Base-by-base conservation (phyloP, 2,113 vertebrate species). In the Synodontis membranacea region DNA sequence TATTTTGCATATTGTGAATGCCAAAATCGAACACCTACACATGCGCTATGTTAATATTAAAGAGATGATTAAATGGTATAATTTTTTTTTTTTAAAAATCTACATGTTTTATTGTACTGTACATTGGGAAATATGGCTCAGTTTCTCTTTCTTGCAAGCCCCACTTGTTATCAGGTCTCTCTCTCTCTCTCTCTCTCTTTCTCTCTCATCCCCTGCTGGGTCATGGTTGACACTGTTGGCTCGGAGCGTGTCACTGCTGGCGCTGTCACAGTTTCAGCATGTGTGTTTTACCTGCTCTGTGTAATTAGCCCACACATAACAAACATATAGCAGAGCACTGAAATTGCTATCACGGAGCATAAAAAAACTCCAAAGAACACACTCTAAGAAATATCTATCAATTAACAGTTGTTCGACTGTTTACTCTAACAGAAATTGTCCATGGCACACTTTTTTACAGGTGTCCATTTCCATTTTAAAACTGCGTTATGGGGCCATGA, bases 281-380 rank as follows among this genome's bases (percentile, higher is more conserved):
- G 82, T 66, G 76, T 79, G 19, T 2, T 56, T 56, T 54, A 56
- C 50, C 31, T 4, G 1, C 76, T 52, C n/a, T 48, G 34, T 86
- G 48, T 52, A 87, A 88, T 89, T 86, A 82, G 34, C 52, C 34
- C 17, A 70, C 46, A 52, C n/a, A 21, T 54, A 52, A 82, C 42
- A 78, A 82, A 60, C 56, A 74, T 64, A 79, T 4, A 64, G 10
- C 54, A 76, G 23, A 48, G 11, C 21, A 23, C 52, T 52, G 25
- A 80, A 46, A 70, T 5, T 42, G 21, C 82, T 34, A 28, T 80
- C 15, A 34, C 31, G 1, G 15, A 34, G 3, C 19, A 34, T 37
- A 1, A 52, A 3, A 44, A 34, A 37, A 12, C n/a, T 48, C 14
- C 4, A 80, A 56, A 58, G 14, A 0, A 1, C n/a, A n/a, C n/a